Percentiles rank a stretch among this genome's conserved stretches.
Conservation (phyloP, 2,797 vertebrate species). For the Australoheros facetus region DNA sequence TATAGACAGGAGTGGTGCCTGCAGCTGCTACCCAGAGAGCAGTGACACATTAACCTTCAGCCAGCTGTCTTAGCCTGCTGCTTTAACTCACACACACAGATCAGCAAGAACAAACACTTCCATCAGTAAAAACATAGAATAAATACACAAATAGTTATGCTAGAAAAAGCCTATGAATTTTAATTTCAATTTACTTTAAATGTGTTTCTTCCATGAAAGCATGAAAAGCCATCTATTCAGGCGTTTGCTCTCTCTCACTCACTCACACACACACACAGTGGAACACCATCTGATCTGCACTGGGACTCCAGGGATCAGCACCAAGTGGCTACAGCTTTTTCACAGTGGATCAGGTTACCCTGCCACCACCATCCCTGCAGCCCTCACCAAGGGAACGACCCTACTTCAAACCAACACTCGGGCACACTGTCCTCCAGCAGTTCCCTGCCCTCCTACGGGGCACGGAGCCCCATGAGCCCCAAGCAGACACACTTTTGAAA, state of each 20-base stretch:
- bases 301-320: constrained; percentile 59
- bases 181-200: neutral
- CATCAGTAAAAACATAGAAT: neutral
- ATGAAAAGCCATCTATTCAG: neutral
- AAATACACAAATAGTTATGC: neutral
- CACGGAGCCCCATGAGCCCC: neutral
- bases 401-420: constrained; percentile 60
- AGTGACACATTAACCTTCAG: constrained; percentile 80
- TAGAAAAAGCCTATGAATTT: neutral
- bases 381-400: constrained; percentile 73
- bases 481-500: neutral
- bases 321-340: constrained; percentile 74
- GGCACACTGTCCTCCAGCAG: constrained; percentile 21
- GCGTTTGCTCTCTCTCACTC: neutral
- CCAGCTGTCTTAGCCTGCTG: constrained; percentile 69
- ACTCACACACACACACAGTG: constrained; percentile 53
- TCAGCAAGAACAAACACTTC: neutral
- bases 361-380: constrained; percentile 62
- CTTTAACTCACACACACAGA: constrained; percentile 39
- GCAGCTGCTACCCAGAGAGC: constrained; percentile 74
- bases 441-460: constrained; percentile 28
- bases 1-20: constrained; percentile 74
- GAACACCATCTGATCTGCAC: constrained; percentile 67
- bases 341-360: constrained; percentile 68
- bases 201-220: neutral